Base-by-base conservation (phyloP, 2,888 invertebrate species). In the Calameuta idolon region DNA sequence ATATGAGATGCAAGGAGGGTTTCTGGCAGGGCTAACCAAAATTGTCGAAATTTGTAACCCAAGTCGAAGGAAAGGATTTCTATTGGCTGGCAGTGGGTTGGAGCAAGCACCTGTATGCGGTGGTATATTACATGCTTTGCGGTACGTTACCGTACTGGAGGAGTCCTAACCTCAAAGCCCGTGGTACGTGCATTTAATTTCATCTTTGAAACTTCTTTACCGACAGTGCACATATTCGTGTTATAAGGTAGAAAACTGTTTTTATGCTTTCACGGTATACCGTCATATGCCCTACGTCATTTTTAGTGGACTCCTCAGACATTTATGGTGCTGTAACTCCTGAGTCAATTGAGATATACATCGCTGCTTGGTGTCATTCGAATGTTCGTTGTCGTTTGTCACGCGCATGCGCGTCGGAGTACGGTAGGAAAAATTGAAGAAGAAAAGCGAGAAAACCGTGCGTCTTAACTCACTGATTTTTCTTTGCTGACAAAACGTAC, bases 51-150 rank as follows among this genome's bases (percentile, higher is more conserved):
- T 88, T 87, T 86, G 86, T 87, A 88, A 89, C 87, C 83, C 83
- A 87, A 88, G 85, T 86, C 83, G 81, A 84, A 87, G 88, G 86
- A 89, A 89, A 89, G 86, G 83, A 75, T 71, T 69, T 40, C 73
- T 78, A 37, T 35, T 37, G 40, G 75, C 69, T 37, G 23, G 34
- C 3, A 34, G 31, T n/a, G 35, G n/a, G 34, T 73, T 12, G 40
- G 34, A 73, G 23, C 30, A 33, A 69, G 30, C 11, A 34, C 55
- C 68, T 71, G 37, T 73, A 34, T 68, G 37, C 31, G 75, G 40
- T 78, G 73, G 75, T 74, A 75, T 77, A 76, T 76, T 77, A 76
- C 79, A 79, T 73, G 69, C 69, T 79, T 81, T 77, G 79, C 77
- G 79, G 80, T 76, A 71, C 73, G 77, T 75, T 77, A 79, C 68